Evolutionary conservation across 2,888 invertebrate species (phyloP).

Genomic region (Ypsolopha sequella): DNA sequence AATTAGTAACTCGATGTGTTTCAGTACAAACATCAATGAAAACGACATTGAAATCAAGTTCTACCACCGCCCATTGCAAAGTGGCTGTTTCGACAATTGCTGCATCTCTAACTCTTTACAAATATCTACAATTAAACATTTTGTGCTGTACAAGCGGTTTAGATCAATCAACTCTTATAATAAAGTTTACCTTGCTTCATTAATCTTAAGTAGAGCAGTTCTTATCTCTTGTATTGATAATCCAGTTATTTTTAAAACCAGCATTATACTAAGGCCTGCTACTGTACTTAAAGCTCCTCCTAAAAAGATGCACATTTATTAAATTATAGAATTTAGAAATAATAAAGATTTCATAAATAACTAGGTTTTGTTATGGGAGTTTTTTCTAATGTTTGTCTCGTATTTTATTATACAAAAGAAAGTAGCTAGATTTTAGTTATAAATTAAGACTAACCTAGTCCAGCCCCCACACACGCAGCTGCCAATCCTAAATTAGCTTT

Average conservation of each 20-base stretch:
- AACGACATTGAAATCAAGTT: too few species aligned
- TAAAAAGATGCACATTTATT: constrained; percentile 24
- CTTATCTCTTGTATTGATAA: constrained; percentile 74
- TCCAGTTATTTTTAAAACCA: constrained; percentile 70
- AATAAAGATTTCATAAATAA: background rate
- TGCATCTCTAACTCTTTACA: too few species aligned
- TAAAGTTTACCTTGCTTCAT: constrained; percentile 35
- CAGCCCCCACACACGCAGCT: constrained; percentile 76
- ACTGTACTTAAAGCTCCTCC: constrained; percentile 72
- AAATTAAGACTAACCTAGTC: constrained; percentile 60
- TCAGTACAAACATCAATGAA: too few species aligned
- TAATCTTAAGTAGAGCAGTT: constrained; percentile 67
- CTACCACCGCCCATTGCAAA: too few species aligned
- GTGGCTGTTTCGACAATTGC: too few species aligned
- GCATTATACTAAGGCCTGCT: constrained; percentile 68
- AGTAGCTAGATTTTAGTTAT: too few species aligned
- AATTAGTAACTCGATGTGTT: too few species aligned
- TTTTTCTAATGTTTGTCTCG: too few species aligned
- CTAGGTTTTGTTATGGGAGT: too few species aligned
- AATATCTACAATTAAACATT: background rate
- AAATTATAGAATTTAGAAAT: background rate
- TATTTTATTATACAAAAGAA: too few species aligned
- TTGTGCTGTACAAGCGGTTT: background rate
- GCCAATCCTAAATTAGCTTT: constrained; percentile 77
- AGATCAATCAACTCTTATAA: background rate